Base-by-base conservation (phyloP, 2,888 invertebrate genomes). In the Pheosia tremula region DNA sequence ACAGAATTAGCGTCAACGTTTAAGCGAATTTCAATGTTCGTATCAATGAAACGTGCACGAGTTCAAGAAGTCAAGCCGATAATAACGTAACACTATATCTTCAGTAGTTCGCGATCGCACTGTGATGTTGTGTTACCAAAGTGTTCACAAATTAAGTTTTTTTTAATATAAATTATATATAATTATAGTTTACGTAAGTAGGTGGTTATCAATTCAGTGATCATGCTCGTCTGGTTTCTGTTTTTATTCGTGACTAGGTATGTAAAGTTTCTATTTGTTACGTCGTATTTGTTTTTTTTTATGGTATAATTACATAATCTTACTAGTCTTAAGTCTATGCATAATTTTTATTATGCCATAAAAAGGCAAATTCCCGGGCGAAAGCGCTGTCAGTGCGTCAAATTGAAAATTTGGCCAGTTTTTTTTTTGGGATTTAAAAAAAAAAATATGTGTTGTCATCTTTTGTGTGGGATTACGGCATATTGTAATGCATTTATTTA, bases 141-240 rank as follows among this genome's bases (percentile, higher is more conserved):
- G 50, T 50, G 8, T 50, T 50, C 50, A 24, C 24, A 50, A 9
- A 13, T 39, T 52, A 58, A 43, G 0, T 43, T 43, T 8, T 43
- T 43, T 43, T 9, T 43, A 1, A 47, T 45, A 56, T n/a, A 41
- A 36, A 24, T 43, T 63, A 49, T 58, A 53, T 47, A 62, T 50
- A 8, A 50, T 8, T n/a, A 7, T 24, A 24, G 4, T 24, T 7
- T 8, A 24, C 6, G 57, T 68, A 64, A 78, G 82, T 41, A 41
- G 41, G 41, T 41, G 41, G 8, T 81, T 83, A 76, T 24, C 24
- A 24, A 24, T 24, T 24, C 24, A 69, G 79, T 79, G 60, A 43
- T 57, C 41, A 24, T 50, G 24, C 41, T 38, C 47, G 10, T 57
- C 63, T 39, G 24, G 3, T 8, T 56, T n/a, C 37, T 10, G 9